Evolutionary conservation across 53 echinoderm and acorn worm genomes (phyloP).

Genomic region (Temnopleurus reevesii): DNA sequence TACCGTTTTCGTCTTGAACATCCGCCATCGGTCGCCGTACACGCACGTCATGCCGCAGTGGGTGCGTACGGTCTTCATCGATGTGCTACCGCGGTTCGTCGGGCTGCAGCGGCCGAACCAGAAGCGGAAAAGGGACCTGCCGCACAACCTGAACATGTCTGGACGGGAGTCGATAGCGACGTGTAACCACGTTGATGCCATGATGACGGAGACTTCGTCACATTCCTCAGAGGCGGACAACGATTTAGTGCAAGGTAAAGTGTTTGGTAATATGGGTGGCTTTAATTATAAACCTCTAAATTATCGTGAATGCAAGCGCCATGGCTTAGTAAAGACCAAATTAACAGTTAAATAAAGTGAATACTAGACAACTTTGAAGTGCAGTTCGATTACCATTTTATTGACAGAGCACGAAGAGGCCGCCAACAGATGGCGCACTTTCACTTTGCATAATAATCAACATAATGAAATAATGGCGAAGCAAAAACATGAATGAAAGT

Average conservation of each 20-base stretch:
- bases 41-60: conserved; percentile 81
- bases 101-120: conserved; percentile 66
- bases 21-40: conserved; percentile 77
- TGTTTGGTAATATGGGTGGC: not conserved
- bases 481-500: too few relatives aligned
- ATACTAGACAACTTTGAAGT: too few relatives aligned
- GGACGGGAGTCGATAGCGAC: conserved; percentile 43
- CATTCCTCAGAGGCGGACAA: conserved; percentile 53
- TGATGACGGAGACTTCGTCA: conserved; percentile 59
- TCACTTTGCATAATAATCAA: too few relatives aligned
- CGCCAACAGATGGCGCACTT: too few relatives aligned
- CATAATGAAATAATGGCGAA: too few relatives aligned
- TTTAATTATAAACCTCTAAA: too few relatives aligned
- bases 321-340: too few relatives aligned
- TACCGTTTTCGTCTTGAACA: conserved; percentile 85
- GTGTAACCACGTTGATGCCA: conserved; percentile 54
- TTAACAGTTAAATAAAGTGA: too few relatives aligned
- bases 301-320: too few relatives aligned
- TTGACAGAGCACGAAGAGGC: too few relatives aligned
- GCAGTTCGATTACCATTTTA: too few relatives aligned
- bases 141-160: not conserved
- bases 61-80: conserved; percentile 65
- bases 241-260: conserved; percentile 23
- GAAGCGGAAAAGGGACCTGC: conserved; percentile 31
- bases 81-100: conserved; percentile 75